Evolutionary conservation across 2,113 vertebrate genomes (phyloP).

Genomic region (Alethe castanea): DNA sequence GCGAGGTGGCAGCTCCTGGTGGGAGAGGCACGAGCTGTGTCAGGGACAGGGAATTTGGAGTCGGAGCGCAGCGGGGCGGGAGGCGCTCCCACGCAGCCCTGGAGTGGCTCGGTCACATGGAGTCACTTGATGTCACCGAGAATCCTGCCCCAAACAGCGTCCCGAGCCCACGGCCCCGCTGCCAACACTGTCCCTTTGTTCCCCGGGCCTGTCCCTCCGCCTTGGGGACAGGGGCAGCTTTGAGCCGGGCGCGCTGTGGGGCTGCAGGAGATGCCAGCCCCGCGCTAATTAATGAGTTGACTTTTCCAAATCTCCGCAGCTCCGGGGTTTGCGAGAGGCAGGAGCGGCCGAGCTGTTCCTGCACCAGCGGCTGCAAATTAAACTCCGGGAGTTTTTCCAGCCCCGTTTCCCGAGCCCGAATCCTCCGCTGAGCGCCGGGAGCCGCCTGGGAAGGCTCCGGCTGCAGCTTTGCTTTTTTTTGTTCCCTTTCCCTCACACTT

Average conservation of each 20-base stretch:
- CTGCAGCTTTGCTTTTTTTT: neutral
- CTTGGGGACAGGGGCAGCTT: slow-evolving; percentile 15
- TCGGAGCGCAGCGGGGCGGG: neutral
- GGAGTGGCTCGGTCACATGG: neutral
- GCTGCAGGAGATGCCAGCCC: neutral
- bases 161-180: neutral
- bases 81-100: neutral
- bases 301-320: neutral
- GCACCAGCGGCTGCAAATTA: neutral
- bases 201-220: neutral
- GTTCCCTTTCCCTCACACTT: neutral
- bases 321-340: neutral
- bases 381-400: neutral
- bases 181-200: slow-evolving; percentile 43
- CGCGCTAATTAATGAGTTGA: neutral
- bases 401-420: neutral
- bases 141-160: neutral
- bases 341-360: neutral
- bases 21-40: fast-evolving
- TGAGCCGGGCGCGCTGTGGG: neutral
- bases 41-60: fast-evolving
- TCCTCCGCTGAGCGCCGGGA: neutral
- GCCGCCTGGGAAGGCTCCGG: fast-evolving
- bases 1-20: fast-evolving
- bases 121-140: slow-evolving; percentile 31